Base-by-base conservation (phyloP, 2,888 invertebrate species). In the Pimpla rufipes region DNA sequence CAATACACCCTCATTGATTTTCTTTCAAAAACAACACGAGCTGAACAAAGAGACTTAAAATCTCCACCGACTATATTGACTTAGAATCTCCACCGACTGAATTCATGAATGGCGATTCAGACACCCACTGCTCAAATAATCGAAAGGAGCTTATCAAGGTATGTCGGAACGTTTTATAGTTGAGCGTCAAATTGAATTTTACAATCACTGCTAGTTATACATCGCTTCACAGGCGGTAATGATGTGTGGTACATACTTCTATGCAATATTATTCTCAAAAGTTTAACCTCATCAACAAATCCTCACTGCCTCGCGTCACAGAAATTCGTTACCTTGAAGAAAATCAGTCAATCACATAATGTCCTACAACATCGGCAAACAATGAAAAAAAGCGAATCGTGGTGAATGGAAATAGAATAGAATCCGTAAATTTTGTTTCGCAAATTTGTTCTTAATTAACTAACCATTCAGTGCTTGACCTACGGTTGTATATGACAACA, bases 141-240 rank as follows among this genome's bases (percentile, higher is more conserved):
- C 10, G 42, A 42, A 42, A 42, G 42, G 11, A 42, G 42, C 42
- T 11, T 42, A 42, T 42, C 42, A 11, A 42, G 42, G 42, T 42
- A 42, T 42, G 42, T 42, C 42, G 42, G 42, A 42, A 42, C 42
- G 42, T 42, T 42, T 42, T 42, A 42, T 42, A 42, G 42, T 42
- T 42, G 42, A 42, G 42, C 42, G 42, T 42, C 42, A 42, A 42
- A 42, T 42, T 42, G 42, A 42, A 42, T 42, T 42, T 42, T 42
- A 42, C 42, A 42, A 42, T 11, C 42, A 42, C 42, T 42, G 11
- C 42, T 42, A 42, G 42, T 42, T n/a, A n/a, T 42, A 42, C 42
- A 42, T 42, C 42, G 42, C 42, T 42, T 42, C 42, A 42, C 42
- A 42, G 42, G 11, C 42, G 42, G 42, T 42, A 42, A 42, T 42